phyloP scores from a whole-genome alignment of 2,797 vertebrate genomes.

The Cichlasoma orientale region DNA sequence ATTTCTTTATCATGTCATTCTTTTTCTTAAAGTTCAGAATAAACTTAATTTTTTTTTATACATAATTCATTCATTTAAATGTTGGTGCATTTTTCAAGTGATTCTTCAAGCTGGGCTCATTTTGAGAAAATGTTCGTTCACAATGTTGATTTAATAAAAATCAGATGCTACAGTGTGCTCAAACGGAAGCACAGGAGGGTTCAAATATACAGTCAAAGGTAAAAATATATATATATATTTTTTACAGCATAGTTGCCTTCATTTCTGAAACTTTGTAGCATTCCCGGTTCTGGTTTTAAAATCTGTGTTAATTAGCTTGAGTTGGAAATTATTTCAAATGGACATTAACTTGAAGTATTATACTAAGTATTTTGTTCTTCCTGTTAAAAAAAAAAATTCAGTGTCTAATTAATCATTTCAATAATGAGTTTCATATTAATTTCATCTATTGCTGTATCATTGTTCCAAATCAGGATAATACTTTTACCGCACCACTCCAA shows the following conservation, averaged over 20 bases:
- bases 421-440: background rate
- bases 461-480: conserved; percentile 3
- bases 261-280: background rate
- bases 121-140: background rate
- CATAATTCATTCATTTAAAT: conserved; percentile 70
- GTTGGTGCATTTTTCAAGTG: conserved; percentile 26
- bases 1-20: conserved; percentile 62
- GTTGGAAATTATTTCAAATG: background rate
- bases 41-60: conserved; percentile 76
- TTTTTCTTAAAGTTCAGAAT: conserved; percentile 66
- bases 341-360: background rate
- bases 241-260: conserved; percentile 13
- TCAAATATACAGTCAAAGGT: conserved; percentile 1
- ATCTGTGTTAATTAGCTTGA: background rate
- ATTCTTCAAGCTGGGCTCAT: conserved; percentile 4
- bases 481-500: background rate
- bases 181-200: conserved; percentile 11
- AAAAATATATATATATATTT: background rate
- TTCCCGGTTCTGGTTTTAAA: conserved; percentile 3
- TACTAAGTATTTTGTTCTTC: background rate
- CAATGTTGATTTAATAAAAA: conserved; percentile 20
- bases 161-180: conserved; percentile 1
- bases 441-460: background rate
- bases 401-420: no score
- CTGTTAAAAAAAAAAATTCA: no score